Conservation (phyloP, 2,888 invertebrate genomes). For the Coelinius sp. region DNA sequence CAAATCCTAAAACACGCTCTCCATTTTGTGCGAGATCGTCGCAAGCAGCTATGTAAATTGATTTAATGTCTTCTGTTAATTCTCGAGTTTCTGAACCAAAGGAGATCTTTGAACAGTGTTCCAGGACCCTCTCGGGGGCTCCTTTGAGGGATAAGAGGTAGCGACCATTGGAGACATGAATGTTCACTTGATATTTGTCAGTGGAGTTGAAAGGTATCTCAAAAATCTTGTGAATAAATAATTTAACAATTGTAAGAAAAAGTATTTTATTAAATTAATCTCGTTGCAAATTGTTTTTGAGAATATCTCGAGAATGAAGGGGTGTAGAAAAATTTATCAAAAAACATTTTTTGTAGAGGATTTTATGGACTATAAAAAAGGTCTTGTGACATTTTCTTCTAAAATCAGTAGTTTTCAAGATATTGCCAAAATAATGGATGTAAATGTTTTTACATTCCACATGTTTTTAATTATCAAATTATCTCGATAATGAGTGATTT, state of each 20-base stretch:
- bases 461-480: too few relatives aligned
- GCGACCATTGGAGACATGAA: constrained; percentile 75
- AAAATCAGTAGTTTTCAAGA: too few relatives aligned
- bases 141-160: constrained; percentile 83
- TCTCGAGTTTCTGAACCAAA: constrained; percentile 73
- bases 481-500: too few relatives aligned
- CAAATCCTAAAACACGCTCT: constrained; percentile 73
- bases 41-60: constrained; percentile 62
- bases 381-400: too few relatives aligned
- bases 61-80: constrained; percentile 71
- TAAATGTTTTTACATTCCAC: too few relatives aligned
- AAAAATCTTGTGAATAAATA: constrained; percentile 54
- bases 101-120: constrained; percentile 75
- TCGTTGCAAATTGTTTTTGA: too few relatives aligned
- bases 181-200: constrained; percentile 80
- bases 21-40: constrained; percentile 58
- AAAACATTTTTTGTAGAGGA: too few relatives aligned
- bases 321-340: too few relatives aligned
- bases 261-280: too few relatives aligned
- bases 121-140: constrained; percentile 81
- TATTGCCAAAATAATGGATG: too few relatives aligned
- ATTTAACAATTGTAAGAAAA: background rate
- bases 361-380: too few relatives aligned
- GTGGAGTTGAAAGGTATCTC: constrained; percentile 82
- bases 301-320: too few relatives aligned